phyloP scores from a whole-genome alignment of 2,797 vertebrate genomes.

The Poecilia picta region DNA sequence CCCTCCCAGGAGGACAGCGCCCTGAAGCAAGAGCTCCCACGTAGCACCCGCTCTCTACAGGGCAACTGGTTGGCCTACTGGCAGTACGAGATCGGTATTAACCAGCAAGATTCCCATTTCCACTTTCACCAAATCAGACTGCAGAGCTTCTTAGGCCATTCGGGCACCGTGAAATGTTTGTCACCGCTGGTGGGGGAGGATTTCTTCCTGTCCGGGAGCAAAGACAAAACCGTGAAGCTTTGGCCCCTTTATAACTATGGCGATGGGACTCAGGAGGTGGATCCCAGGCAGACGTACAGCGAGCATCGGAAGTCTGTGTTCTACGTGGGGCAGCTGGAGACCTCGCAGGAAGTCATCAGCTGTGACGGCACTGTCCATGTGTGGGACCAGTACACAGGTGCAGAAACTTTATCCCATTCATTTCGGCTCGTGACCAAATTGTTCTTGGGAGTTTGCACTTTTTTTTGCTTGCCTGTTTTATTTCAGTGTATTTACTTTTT shows the following conservation, averaged over 20 bases:
- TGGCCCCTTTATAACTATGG: constrained; percentile 96
- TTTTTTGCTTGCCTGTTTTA: background rate
- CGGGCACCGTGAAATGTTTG: constrained; percentile 90
- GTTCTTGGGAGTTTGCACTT: background rate
- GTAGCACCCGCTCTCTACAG: constrained; percentile 88
- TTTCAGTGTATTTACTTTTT: background rate
- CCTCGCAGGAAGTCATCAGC: constrained; percentile 93
- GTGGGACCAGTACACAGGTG: constrained; percentile 97
- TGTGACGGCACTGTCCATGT: constrained; percentile 95
- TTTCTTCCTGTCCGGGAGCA: constrained; percentile 96
- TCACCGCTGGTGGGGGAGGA: constrained; percentile 90
- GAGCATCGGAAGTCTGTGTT: constrained; percentile 95
- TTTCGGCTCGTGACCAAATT: background rate
- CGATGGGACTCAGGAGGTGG: constrained; percentile 90
- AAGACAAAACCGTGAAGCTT: constrained; percentile 94
- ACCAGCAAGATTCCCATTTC: constrained; percentile 93
- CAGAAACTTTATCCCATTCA: constrained; percentile 9
- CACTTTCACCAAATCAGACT: constrained; percentile 98
- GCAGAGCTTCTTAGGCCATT: constrained; percentile 94
- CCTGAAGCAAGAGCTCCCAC: constrained; percentile 93
- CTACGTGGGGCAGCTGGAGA: constrained; percentile 92
- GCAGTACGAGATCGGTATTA: constrained; percentile 98
- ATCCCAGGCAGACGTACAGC: constrained; percentile 85
- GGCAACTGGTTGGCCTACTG: constrained; percentile 99
- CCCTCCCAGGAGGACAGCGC: constrained; percentile 81